Conservation (phyloP, 2,113 vertebrate species). For the Recurvirostra avosetta region DNA sequence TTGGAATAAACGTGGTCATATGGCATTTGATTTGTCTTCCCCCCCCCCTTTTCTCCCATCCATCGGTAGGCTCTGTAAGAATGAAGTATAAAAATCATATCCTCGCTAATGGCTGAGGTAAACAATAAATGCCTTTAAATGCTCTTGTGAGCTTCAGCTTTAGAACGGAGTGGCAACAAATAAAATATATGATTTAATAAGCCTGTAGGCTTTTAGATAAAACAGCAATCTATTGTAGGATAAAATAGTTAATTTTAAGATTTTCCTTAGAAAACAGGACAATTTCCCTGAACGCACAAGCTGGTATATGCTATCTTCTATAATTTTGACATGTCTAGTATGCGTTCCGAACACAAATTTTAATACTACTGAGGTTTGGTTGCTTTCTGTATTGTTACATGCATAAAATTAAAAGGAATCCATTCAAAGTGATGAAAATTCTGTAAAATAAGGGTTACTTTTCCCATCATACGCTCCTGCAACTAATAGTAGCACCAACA, state of each 20-base stretch:
- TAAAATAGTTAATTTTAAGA: neutral
- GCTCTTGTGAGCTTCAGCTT: neutral
- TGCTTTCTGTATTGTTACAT: neutral
- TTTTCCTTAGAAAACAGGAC: neutral
- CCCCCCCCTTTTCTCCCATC: neutral
- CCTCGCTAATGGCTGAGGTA: neutral
- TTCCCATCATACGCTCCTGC: neutral
- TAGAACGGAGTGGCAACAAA: neutral
- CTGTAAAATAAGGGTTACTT: neutral
- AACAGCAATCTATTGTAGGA: neutral
- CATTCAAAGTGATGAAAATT: neutral
- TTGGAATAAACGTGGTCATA: neutral
- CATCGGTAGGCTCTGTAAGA: neutral
- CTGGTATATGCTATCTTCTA: neutral
- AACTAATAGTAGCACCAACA: neutral
- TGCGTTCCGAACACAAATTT: neutral
- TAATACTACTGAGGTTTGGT: neutral
- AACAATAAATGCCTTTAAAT: constrained; percentile 6
- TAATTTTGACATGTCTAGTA: neutral
- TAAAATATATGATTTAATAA: constrained; percentile 24
- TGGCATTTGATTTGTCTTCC: neutral
- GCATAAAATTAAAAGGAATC: neutral
- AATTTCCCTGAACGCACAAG: neutral
- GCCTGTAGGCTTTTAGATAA: neutral
- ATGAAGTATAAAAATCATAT: neutral